These are phyloP conservation scores for Thalpophila matura DNA, from an alignment of 2,888 invertebrate genomes.

Conservation along the genomic window DNA sequence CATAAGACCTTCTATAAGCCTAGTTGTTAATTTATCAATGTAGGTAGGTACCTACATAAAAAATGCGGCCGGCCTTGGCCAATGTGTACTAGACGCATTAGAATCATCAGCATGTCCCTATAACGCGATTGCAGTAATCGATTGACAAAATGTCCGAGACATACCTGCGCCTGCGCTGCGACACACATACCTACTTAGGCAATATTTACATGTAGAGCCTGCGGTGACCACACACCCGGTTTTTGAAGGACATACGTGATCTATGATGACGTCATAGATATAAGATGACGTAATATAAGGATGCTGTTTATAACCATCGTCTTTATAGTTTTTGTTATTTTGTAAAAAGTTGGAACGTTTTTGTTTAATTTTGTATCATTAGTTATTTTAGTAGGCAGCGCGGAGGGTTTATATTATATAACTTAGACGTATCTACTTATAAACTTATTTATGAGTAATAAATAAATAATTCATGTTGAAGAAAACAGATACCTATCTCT, in stretches of 20 bases:
- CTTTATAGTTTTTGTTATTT: slow-evolving; percentile 28
- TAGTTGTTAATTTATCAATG: slow-evolving; percentile 17
- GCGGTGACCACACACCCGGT: slow-evolving; percentile 26
- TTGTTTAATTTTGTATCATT: slow-evolving; percentile 24
- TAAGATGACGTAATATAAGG: slow-evolving; percentile 45
- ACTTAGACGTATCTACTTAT: neutral
- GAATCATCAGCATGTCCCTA: slow-evolving; percentile 55
- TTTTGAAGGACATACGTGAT: slow-evolving; percentile 31
- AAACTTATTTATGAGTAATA: neutral
- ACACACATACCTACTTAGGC: slow-evolving; percentile 54
- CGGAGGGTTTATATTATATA: neutral
- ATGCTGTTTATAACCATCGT: slow-evolving; percentile 10
- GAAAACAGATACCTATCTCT: too few relatives aligned
- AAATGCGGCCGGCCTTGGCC: slow-evolving; percentile 30
- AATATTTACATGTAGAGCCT: slow-evolving; percentile 54
- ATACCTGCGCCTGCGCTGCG: too few relatives aligned
- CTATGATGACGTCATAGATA: slow-evolving; percentile 37
- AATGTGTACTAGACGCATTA: slow-evolving; percentile 42
- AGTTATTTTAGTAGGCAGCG: neutral
- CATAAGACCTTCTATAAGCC: slow-evolving; percentile 20
- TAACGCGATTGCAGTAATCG: slow-evolving; percentile 46
- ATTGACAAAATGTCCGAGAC: slow-evolving; percentile 63
- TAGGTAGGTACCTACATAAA: too few relatives aligned
- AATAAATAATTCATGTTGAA: slow-evolving; percentile 8
- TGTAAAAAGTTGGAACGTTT: slow-evolving; percentile 17